phyloP scores from a whole-genome alignment of 2,888 invertebrate species.

The Agrotis segetum region DNA sequence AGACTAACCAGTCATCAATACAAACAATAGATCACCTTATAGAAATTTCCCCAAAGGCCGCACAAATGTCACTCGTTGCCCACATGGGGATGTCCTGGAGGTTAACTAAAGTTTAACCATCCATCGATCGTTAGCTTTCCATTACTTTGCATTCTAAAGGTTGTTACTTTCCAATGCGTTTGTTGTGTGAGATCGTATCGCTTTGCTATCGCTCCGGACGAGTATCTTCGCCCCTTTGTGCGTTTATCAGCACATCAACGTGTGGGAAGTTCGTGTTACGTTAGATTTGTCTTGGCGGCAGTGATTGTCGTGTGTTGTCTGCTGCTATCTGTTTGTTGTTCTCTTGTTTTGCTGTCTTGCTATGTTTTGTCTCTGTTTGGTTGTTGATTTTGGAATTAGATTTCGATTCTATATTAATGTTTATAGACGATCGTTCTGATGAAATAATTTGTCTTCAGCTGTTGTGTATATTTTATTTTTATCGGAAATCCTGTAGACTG shows the following conservation, averaged over 20 bases:
- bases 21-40: conserved; percentile 62
- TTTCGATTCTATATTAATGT: background rate
- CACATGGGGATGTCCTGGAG: conserved; percentile 63
- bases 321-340: conserved; percentile 20
- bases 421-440: background rate
- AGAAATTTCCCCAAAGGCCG: conserved; percentile 62
- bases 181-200: conserved; percentile 76
- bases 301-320: conserved; percentile 32
- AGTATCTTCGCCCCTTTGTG: conserved; percentile 81
- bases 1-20: conserved; percentile 54
- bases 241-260: conserved; percentile 74
- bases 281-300: conserved; percentile 54
- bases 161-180: conserved; percentile 82
- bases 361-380: background rate
- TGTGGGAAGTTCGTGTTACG: conserved; percentile 73
- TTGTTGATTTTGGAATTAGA: background rate
- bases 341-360: conserved; percentile 5
- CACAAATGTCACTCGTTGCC: conserved; percentile 57
- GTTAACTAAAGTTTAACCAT: conserved; percentile 70
- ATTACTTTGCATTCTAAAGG: conserved; percentile 80
- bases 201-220: conserved; percentile 74
- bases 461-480: background rate
- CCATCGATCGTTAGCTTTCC: conserved; percentile 75
- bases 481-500: background rate
- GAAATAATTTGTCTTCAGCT: background rate